phyloP scores from a whole-genome alignment of 1,140 invertebrate species.

The Solenopsis invicta region DNA sequence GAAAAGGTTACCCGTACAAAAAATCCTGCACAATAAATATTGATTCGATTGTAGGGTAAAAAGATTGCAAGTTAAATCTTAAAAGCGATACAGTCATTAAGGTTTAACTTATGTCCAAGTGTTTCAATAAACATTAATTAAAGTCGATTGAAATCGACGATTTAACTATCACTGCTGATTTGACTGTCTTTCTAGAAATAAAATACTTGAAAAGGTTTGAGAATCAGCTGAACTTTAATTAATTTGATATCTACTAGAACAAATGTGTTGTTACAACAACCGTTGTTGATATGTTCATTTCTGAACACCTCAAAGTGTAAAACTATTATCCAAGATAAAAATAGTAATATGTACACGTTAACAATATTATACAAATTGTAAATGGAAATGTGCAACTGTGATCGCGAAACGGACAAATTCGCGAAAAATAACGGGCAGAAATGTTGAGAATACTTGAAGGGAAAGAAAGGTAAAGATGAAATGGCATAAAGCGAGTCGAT shows the following conservation, averaged over 20 bases:
- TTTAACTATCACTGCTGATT: neutral
- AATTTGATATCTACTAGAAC: neutral
- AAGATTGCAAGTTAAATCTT: neutral
- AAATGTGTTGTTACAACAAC: neutral
- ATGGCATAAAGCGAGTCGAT: constrained; percentile 74
- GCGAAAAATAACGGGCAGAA: constrained; percentile 61
- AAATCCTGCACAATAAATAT: constrained; percentile 4
- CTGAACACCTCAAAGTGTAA: neutral
- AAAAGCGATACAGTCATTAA: neutral
- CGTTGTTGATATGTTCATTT: neutral
- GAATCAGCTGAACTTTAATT: constrained; percentile 25
- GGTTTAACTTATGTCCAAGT: neutral
- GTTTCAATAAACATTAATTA: neutral
- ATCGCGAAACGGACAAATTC: constrained; percentile 21
- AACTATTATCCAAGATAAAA: neutral
- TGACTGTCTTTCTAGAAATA: neutral
- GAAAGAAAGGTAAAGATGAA: constrained; percentile 73
- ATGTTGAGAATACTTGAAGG: constrained; percentile 60
- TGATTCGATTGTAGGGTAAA: neutral
- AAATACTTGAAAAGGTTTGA: neutral
- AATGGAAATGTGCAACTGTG: neutral
- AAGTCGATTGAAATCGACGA: constrained; percentile 14
- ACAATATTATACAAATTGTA: neutral
- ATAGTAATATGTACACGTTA: neutral
- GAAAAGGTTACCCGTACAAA: constrained; percentile 14